Evolutionary conservation across 1,140 invertebrate species (phyloP).

Genomic region (Caerostris extrusa): DNA sequence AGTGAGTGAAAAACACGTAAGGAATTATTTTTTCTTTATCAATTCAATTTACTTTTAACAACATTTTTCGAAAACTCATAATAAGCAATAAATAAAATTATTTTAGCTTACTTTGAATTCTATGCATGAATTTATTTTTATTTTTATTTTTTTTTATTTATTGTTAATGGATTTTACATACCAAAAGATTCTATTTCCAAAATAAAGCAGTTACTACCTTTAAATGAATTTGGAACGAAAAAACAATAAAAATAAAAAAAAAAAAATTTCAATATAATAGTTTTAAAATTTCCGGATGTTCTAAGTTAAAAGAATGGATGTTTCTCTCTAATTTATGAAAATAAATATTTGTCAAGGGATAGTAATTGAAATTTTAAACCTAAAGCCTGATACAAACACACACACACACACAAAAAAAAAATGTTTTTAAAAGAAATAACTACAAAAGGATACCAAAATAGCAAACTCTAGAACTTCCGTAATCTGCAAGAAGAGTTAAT

Average conservation of each 20-base stretch:
- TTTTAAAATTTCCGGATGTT: background rate
- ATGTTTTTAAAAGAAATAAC: background rate
- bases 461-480: background rate
- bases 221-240: background rate
- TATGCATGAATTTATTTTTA: too few species aligned
- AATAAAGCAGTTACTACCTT: background rate
- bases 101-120: too few species aligned
- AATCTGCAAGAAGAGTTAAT: background rate
- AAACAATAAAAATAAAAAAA: background rate
- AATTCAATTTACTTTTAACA: too few species aligned
- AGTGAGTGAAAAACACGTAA: too few species aligned
- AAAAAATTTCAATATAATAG: background rate
- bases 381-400: background rate
- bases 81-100: too few species aligned
- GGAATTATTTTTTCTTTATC: too few species aligned
- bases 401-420: too few species aligned
- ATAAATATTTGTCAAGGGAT: constrained; percentile 26
- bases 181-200: background rate
- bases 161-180: too few species aligned
- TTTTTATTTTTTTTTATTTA: too few species aligned
- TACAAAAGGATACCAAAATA: background rate
- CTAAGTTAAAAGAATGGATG: background rate
- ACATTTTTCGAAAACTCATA: too few species aligned
- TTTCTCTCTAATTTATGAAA: background rate
- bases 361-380: background rate